Conservation (phyloP, 1,140 invertebrate species). For the Diabrotica undecimpunctata region DNA sequence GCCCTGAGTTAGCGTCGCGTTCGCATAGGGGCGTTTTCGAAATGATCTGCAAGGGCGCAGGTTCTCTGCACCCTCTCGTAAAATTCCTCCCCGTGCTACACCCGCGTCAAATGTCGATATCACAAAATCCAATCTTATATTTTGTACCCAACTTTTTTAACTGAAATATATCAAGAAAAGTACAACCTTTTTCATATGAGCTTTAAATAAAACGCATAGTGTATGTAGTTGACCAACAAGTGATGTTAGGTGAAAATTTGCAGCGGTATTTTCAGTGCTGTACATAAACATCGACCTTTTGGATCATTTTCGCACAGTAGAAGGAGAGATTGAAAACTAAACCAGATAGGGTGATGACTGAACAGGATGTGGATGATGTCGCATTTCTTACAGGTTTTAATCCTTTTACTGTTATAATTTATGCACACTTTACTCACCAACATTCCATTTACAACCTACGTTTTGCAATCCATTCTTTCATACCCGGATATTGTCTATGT, state of each 20-base stretch:
- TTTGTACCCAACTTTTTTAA: constrained; percentile 20
- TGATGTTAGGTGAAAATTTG: constrained; percentile 10
- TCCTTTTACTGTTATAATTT: too few relatives aligned
- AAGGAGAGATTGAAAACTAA: constrained; percentile 48
- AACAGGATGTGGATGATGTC: constrained; percentile 89
- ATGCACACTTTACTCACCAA: too few relatives aligned
- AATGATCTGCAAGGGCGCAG: constrained; percentile 11
- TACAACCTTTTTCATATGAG: constrained; percentile 15
- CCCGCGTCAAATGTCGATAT: constrained; percentile 18
- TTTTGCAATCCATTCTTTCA: too few relatives aligned
- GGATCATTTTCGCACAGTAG: constrained; percentile 44
- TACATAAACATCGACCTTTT: constrained; percentile 48
- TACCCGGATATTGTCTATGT: too few relatives aligned
- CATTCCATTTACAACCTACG: too few relatives aligned
- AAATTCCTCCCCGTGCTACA: background rate
- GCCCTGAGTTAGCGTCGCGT: constrained; percentile 6
- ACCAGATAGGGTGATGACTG: constrained; percentile 60
- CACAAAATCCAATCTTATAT: constrained; percentile 14
- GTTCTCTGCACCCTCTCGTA: constrained; percentile 13
- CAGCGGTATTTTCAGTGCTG: constrained; percentile 30
- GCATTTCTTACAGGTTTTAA: constrained; percentile 75
- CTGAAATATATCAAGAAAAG: constrained; percentile 21
- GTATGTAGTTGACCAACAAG: background rate
- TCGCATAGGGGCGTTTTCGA: constrained; percentile 17
- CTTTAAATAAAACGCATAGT: constrained; percentile 7